Conservation (phyloP, 2,888 invertebrate genomes). For the Watsonalla cultraria region DNA sequence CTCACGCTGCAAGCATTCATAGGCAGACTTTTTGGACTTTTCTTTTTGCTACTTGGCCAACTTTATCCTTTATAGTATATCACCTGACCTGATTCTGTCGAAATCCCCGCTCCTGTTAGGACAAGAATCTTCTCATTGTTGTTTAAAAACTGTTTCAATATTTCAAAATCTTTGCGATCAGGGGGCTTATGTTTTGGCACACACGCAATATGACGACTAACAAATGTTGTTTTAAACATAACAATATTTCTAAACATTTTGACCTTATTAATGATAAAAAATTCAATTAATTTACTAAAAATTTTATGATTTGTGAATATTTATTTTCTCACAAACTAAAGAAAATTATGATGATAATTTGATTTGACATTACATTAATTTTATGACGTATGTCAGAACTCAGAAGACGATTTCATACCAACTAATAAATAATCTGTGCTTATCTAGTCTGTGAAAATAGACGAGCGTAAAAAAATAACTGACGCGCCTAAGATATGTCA, state of each 20-base stretch:
- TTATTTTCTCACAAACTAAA: not conserved
- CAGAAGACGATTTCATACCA: too few species aligned
- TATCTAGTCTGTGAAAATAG: too few species aligned
- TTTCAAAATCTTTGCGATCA: slow-evolving; percentile 75
- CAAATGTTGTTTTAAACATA: slow-evolving; percentile 12
- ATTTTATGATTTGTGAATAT: not conserved
- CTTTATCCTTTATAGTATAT: not conserved
- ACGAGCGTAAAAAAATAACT: too few species aligned
- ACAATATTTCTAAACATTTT: slow-evolving; percentile 31
- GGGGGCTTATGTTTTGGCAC: slow-evolving; percentile 88
- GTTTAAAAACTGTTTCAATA: slow-evolving; percentile 79
- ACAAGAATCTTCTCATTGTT: slow-evolving; percentile 80
- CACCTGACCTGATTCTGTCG: slow-evolving; percentile 91
- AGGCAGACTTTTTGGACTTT: too few species aligned
- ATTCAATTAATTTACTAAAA: too few species aligned
- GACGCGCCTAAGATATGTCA: too few species aligned
- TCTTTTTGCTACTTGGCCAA: too few species aligned
- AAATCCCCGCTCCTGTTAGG: slow-evolving; percentile 96
- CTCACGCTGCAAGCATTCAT: too few species aligned
- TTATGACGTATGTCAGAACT: too few species aligned
- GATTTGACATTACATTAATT: too few species aligned
- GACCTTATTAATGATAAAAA: not conserved
- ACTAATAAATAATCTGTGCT: too few species aligned
- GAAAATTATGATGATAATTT: not conserved
- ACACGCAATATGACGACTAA: slow-evolving; percentile 44